Evolutionary conservation across 2,888 invertebrate species (phyloP).

Genomic region (Aphidoletes aphidimyza): DNA sequence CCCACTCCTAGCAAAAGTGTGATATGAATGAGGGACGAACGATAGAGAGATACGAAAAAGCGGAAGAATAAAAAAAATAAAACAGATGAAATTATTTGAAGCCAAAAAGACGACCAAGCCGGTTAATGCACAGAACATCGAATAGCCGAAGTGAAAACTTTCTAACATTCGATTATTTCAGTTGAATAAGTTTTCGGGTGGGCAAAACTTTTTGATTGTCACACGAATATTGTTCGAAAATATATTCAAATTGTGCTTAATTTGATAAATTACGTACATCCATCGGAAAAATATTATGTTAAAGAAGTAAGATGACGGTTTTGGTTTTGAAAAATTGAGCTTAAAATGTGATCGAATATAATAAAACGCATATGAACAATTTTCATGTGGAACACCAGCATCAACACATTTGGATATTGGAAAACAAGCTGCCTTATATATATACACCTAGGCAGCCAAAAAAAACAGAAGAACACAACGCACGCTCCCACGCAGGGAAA

Average conservation of each 20-base stretch:
- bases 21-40: no score
- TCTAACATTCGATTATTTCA: slow-evolving; percentile 53
- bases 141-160: slow-evolving; percentile 52
- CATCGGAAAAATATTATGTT: slow-evolving; percentile 34
- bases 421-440: no score
- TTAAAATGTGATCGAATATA: neutral
- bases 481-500: no score
- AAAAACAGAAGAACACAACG: no score
- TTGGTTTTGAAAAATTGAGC: slow-evolving; percentile 8
- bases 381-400: neutral
- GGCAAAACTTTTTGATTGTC: slow-evolving; percentile 53
- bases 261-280: slow-evolving; percentile 39
- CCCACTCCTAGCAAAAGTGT: no score
- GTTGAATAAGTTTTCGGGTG: slow-evolving; percentile 51
- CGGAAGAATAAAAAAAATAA: neutral
- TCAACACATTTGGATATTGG: no score
- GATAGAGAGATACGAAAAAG: neutral
- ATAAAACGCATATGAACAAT: neutral
- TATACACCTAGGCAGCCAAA: no score
- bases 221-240: slow-evolving; percentile 47
- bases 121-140: slow-evolving; percentile 17
- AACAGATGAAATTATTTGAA: no score
- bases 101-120: neutral
- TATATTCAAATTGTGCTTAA: slow-evolving; percentile 52
- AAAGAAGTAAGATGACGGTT: slow-evolving; percentile 25